A percentile compares a stretch with the other conserved stretches of the same genome.
These are phyloP conservation scores for Panurus biarmicus DNA, from an alignment of 2,113 vertebrate genomes.

Conservation along the genomic window DNA sequence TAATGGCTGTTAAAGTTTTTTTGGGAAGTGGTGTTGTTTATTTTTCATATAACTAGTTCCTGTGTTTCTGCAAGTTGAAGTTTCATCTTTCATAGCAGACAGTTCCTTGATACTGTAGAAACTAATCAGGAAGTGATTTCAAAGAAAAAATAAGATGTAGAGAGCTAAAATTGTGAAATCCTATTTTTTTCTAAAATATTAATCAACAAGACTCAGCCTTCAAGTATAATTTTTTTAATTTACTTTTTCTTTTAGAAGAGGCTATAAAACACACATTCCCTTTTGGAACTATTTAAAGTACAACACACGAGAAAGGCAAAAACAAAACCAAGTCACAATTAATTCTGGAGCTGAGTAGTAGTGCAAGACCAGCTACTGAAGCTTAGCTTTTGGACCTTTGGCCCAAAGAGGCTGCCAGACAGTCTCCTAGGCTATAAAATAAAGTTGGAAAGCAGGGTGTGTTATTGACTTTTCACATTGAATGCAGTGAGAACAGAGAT, in stretches of 20 bases:
- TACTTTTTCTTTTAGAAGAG: not conserved
- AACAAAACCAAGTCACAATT: not conserved
- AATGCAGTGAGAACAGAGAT: not conserved
- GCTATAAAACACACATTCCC: not conserved
- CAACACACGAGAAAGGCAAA: not conserved
- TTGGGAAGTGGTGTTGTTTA: not conserved
- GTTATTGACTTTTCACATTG: not conserved
- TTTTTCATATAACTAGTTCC: not conserved
- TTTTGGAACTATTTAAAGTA: not conserved
- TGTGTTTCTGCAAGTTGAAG: not conserved
- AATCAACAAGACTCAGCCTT: not conserved
- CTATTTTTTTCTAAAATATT: not conserved
- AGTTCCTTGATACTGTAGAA: not conserved
- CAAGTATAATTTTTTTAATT: not conserved
- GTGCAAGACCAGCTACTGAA: not conserved
- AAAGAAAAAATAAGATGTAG: not conserved
- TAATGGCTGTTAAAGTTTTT: not conserved
- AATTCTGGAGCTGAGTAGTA: not conserved
- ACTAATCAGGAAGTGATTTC: not conserved
- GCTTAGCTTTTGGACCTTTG: not conserved
- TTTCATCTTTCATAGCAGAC: not conserved
- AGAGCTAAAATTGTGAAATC: not conserved
- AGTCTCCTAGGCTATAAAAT: not conserved
- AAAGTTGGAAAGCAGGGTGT: not conserved
- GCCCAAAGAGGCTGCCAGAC: not conserved